These are phyloP conservation scores for Proteles cristata DNA, from an alignment of 2,113 vertebrate genomes.

Conservation along the genomic window DNA sequence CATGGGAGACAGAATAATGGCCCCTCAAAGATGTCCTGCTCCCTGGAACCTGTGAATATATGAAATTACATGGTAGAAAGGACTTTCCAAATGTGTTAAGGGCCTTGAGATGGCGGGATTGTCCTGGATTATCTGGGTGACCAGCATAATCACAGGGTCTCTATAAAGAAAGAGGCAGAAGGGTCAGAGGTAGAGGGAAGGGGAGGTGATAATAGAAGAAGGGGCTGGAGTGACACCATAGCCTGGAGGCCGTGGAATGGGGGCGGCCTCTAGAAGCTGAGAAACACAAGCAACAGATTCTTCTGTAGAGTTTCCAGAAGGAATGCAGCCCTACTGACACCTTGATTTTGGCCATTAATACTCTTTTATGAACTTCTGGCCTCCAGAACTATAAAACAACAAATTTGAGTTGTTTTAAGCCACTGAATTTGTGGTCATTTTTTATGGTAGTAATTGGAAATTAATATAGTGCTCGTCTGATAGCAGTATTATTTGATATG, in stretches of 20 bases:
- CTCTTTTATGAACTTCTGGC: background rate
- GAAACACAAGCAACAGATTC: background rate
- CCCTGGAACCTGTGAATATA: background rate
- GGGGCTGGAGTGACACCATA: background rate
- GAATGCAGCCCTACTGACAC: background rate
- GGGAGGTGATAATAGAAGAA: background rate
- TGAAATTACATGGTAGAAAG: background rate
- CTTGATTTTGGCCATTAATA: background rate
- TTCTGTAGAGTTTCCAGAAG: background rate
- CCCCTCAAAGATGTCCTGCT: background rate
- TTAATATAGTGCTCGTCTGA: background rate
- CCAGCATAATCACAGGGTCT: background rate
- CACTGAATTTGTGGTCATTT: background rate
- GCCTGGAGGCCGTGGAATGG: accelerated
- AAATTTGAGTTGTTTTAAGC: background rate
- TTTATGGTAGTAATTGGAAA: background rate
- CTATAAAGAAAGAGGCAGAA: background rate
- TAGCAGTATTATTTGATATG: no score
- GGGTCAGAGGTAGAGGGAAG: background rate
- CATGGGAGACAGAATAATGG: background rate
- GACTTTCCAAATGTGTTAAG: background rate
- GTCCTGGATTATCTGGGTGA: background rate
- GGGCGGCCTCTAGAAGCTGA: background rate
- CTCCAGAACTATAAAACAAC: background rate
- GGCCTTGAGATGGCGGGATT: background rate